phyloP scores from a whole-genome alignment of 2,888 invertebrate genomes.

The Abrostola triplasia region DNA sequence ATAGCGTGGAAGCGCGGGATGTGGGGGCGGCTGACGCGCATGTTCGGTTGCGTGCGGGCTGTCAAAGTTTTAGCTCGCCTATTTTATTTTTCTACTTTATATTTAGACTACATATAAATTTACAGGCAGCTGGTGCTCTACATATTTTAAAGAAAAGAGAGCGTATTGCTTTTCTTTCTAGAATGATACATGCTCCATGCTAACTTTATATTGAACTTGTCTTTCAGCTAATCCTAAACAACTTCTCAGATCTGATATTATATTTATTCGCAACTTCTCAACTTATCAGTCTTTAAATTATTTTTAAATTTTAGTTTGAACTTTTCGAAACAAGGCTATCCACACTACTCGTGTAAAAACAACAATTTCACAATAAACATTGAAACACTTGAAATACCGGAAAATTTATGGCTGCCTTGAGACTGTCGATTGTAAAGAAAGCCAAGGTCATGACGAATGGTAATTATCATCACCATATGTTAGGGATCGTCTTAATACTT shows the following conservation, averaged over 20 bases:
- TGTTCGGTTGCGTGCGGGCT: slow-evolving; percentile 57
- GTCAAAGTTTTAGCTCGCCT: slow-evolving; percentile 60
- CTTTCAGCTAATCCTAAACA: too few relatives aligned
- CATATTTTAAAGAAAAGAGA: slow-evolving; percentile 21
- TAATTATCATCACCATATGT: slow-evolving; percentile 53
- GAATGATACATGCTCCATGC: neutral
- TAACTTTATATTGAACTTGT: too few relatives aligned
- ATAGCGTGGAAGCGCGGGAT: slow-evolving; percentile 75
- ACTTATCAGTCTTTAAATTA: neutral
- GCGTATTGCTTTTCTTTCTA: neutral
- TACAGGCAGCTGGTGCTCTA: slow-evolving; percentile 57
- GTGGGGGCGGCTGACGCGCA: slow-evolving; percentile 73
- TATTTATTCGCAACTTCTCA: too few relatives aligned
- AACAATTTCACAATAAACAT: slow-evolving; percentile 42
- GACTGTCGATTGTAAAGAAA: slow-evolving; percentile 61
- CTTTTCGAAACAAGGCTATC: slow-evolving; percentile 4
- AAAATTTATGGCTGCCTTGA: slow-evolving; percentile 66
- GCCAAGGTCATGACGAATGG: slow-evolving; percentile 68
- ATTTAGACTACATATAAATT: slow-evolving; percentile 61
- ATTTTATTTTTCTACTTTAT: slow-evolving; percentile 65
- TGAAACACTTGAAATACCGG: slow-evolving; percentile 66
- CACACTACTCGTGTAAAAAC: slow-evolving; percentile 5
- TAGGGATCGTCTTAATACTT: slow-evolving; percentile 25
- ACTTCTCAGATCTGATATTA: too few relatives aligned
- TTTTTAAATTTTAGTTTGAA: neutral